phyloP scores from a whole-genome alignment of 2,113 vertebrate genomes.

The Rhynchomys soricoides region DNA sequence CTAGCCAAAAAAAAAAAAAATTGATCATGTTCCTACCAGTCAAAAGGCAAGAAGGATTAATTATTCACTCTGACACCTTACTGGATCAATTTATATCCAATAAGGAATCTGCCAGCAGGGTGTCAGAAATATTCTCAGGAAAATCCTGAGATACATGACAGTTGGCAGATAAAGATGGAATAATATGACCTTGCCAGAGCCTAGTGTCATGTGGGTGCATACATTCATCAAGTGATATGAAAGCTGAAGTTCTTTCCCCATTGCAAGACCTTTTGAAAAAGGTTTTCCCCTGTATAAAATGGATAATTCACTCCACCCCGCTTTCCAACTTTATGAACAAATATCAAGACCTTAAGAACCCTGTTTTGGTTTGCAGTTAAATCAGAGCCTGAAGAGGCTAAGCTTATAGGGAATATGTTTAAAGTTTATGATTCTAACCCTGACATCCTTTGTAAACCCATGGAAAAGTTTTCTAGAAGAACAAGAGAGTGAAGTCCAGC shows the following conservation, averaged over 20 bases:
- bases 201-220: neutral
- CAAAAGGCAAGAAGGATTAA: constrained; percentile 65
- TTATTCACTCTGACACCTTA: constrained; percentile 60
- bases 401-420: neutral
- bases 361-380: constrained; percentile 12
- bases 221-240: constrained; percentile 13
- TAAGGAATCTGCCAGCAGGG: constrained; percentile 64
- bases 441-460: neutral
- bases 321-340: neutral
- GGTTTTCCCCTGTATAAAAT: neutral
- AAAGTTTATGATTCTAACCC: neutral
- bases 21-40: constrained; percentile 41
- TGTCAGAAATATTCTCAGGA: constrained; percentile 67
- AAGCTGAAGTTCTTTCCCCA: neutral
- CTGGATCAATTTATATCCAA: constrained; percentile 64
- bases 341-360: neutral
- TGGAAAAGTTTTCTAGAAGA: neutral
- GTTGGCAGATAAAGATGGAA: constrained; percentile 38
- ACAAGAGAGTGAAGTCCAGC: neutral
- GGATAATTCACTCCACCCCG: neutral
- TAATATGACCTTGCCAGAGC: constrained; percentile 12
- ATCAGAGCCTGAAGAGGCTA: neutral
- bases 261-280: neutral
- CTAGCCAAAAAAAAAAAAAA: constrained; percentile 4
- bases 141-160: constrained; percentile 63